A percentile compares a stretch with the other conserved stretches of the same genome.
Conservation (phyloP, 2,797 vertebrate species). For the Catamblyrhynchus diadema region DNA sequence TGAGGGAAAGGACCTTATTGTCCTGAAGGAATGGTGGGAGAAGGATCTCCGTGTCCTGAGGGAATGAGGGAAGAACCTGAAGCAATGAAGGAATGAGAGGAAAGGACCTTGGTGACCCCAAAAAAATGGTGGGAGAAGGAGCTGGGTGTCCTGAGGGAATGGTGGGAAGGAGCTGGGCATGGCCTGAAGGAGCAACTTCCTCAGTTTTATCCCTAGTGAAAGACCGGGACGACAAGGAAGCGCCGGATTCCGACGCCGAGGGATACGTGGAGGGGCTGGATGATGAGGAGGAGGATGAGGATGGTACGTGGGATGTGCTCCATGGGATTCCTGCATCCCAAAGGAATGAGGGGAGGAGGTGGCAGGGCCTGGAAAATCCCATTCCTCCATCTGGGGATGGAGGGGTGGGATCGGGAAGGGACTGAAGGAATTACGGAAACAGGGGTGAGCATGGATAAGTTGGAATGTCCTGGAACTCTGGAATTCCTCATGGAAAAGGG, state of each 20-base stretch:
- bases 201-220: not conserved
- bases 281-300: conserved; percentile 87
- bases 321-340: not conserved
- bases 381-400: not conserved
- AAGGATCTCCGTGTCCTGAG: not conserved
- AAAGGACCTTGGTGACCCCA: no score
- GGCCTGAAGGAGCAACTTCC: not conserved
- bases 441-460: not conserved
- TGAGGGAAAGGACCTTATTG: not conserved
- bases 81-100: no score
- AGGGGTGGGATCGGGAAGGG: not conserved
- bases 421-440: not conserved
- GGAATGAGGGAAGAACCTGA: not conserved
- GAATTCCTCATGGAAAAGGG: not conserved
- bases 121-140: not conserved
- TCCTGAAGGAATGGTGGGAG: not conserved
- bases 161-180: not conserved
- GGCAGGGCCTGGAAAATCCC: not conserved
- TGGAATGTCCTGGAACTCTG: not conserved
- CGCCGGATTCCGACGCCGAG: conserved; percentile 91
- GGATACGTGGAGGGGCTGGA: conserved; percentile 91
- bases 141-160: not conserved
- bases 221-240: conserved; percentile 93
- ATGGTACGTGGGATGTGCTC: conserved; percentile 73
- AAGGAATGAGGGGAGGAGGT: not conserved